These are phyloP conservation scores for Standfussiana lucernea DNA, from an alignment of 2,888 invertebrate species.

Conservation along the genomic window DNA sequence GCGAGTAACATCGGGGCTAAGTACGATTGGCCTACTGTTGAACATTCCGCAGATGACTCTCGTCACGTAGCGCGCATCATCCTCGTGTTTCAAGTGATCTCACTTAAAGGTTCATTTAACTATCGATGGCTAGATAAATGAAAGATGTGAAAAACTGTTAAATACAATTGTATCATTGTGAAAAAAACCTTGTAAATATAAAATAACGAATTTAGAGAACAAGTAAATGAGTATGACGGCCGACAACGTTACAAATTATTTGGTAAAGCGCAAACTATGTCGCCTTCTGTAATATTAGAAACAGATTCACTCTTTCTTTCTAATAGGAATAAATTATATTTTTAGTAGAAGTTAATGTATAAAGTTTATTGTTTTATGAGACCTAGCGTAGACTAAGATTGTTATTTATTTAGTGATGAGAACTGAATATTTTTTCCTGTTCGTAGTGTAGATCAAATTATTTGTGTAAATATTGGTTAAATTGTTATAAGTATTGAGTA, in stretches of 20 bases:
- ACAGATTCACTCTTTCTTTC: slow-evolving; percentile 35
- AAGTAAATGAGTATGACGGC: slow-evolving; percentile 39
- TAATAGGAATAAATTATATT: slow-evolving; percentile 39
- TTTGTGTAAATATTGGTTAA: slow-evolving; percentile 87
- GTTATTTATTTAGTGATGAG: slow-evolving; percentile 86
- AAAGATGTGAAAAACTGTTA: slow-evolving; percentile 52
- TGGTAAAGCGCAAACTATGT: slow-evolving; percentile 36
- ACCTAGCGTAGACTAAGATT: slow-evolving; percentile 71
- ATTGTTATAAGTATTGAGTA: slow-evolving; percentile 82
- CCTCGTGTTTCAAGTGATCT: slow-evolving; percentile 80
- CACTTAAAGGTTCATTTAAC: slow-evolving; percentile 77
- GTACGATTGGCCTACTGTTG: slow-evolving; percentile 58
- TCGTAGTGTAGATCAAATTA: slow-evolving; percentile 77
- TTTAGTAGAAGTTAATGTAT: slow-evolving; percentile 56
- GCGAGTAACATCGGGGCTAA: slow-evolving; percentile 60
- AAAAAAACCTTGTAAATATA: slow-evolving; percentile 34
- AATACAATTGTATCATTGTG: slow-evolving; percentile 12
- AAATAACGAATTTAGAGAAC: slow-evolving; percentile 45
- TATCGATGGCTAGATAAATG: slow-evolving; percentile 65
- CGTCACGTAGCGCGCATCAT: slow-evolving; percentile 52
- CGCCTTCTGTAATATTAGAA: slow-evolving; percentile 17
- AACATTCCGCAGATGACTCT: slow-evolving; percentile 58
- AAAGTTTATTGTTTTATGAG: slow-evolving; percentile 73
- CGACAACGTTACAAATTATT: slow-evolving; percentile 41
- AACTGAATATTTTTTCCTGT: slow-evolving; percentile 78